Conservation (phyloP, 2,888 invertebrate species). For the Sericinus montela region DNA sequence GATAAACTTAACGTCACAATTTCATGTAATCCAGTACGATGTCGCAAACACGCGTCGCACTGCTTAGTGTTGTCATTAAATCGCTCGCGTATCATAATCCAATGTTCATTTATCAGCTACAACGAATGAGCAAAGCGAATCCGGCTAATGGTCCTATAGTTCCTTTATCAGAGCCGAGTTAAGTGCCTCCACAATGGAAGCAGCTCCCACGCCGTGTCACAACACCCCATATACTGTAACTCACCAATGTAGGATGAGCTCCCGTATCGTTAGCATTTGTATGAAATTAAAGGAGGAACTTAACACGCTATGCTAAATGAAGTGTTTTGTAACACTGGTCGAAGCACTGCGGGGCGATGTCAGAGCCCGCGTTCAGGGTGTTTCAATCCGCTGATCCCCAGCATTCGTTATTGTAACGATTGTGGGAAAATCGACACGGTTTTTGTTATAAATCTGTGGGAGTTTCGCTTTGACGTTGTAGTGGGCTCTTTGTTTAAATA, state of each 20-base stretch:
- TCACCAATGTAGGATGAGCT: slow-evolving; percentile 38
- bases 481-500: slow-evolving; percentile 43
- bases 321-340: slow-evolving; percentile 42
- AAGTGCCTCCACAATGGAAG: slow-evolving; percentile 71
- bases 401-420: slow-evolving; percentile 57
- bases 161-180: slow-evolving; percentile 71
- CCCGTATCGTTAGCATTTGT: slow-evolving; percentile 21
- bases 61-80: slow-evolving; percentile 27
- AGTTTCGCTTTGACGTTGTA: slow-evolving; percentile 64
- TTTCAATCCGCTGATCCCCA: slow-evolving; percentile 64
- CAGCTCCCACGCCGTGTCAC: slow-evolving; percentile 76
- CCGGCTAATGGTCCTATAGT: slow-evolving; percentile 71
- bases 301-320: slow-evolving; percentile 19
- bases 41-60: slow-evolving; percentile 1
- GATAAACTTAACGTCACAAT: background rate
- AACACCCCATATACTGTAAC: slow-evolving; percentile 57
- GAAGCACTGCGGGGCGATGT: slow-evolving; percentile 42
- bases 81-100: slow-evolving; percentile 64
- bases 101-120: slow-evolving; percentile 67
- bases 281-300: background rate
- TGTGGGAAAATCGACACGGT: slow-evolving; percentile 74
- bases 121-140: slow-evolving; percentile 76
- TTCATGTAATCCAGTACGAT: background rate
- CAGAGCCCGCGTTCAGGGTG: slow-evolving; percentile 47
- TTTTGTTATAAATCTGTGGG: slow-evolving; percentile 74